Evolutionary conservation across 37 sponge, comb jelly and placozoan genomes (phyloP), one percentile per base, ranked within the genome.

Genomic region (Hormiphora californensis): DNA sequence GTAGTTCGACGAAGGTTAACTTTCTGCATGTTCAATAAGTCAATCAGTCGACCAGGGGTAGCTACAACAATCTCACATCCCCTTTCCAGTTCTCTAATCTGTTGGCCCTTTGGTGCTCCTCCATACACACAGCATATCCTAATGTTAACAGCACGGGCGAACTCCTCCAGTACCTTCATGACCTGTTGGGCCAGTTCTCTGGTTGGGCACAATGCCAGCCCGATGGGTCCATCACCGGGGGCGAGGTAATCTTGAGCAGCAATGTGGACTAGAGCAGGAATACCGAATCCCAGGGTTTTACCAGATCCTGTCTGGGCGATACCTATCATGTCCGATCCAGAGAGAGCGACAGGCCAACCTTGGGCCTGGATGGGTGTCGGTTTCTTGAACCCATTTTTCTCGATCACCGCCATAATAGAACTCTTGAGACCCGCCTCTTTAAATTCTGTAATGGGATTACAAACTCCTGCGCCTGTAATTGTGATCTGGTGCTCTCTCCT

Each of bases 251-350:
- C 94, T 51, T 97, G 98, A 54, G 92, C 67, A 22, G 39, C 78
- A n/a, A 93, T 90, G 85, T 97, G 98, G 25, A 94, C 87, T 8
- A 97, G 86, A 9, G 89, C 92, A 9, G 98, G 98, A n/a, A 97
- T 73, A 21, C 81, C 81, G 62, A 95, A 94, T 22, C 92, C 98
- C n/a, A 97, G 87, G 22, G 98, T 97, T 63, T 97, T 97, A n/a
- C 98, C 98, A 25, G 98, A 97, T 0, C 98, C 98, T 69, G 98
- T 97, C 87, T 94, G 95, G n/a, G 98, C 98, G 49, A 97, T 90
- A 11, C 95, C 98, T 0, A 97, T 94, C 88, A 97, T 88, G 89
- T 97, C 95, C 36, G 90, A 31, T 0, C 98, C 98, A 78, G 92
- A 88, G 40, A 97, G 88, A 1, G 92, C 98, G 67, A 97, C 88